Percentiles rank a stretch among this genome's conserved stretches.
Evolutionary conservation across 2,888 invertebrate species (phyloP).

Genomic region (Blera fallax): DNA sequence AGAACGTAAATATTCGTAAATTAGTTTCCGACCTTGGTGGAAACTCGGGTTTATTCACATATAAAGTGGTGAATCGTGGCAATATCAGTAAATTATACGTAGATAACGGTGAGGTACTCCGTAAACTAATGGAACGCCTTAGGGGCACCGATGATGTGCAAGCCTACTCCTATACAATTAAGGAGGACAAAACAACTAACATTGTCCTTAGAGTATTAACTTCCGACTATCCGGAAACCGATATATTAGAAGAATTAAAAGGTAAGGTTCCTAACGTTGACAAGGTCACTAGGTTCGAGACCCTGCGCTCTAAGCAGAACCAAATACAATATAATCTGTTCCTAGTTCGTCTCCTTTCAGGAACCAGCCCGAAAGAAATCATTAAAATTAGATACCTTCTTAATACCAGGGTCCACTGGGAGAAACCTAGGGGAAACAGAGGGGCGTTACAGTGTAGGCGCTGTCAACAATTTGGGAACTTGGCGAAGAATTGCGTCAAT

Average conservation of each 20-base stretch:
- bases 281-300: background rate
- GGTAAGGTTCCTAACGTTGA: background rate
- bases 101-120: background rate
- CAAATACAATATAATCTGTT: background rate
- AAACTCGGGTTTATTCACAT: background rate
- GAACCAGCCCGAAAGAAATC: background rate
- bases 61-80: background rate
- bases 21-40: background rate
- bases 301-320: background rate
- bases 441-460: background rate
- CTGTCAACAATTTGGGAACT: background rate
- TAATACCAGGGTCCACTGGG: background rate
- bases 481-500: background rate
- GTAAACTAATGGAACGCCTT: background rate
- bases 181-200: background rate
- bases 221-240: background rate
- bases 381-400: background rate
- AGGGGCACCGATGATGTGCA: background rate
- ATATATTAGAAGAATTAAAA: background rate
- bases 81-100: background rate
- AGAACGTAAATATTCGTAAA: slow-evolving; percentile 3
- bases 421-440: background rate
- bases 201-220: background rate
- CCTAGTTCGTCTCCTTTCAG: background rate
- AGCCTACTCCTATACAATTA: background rate